A percentile compares a stretch with the other conserved stretches of the same genome.
Evolutionary conservation across 2,113 vertebrate genomes (phyloP).

Genomic region (Scomber japonicus): DNA sequence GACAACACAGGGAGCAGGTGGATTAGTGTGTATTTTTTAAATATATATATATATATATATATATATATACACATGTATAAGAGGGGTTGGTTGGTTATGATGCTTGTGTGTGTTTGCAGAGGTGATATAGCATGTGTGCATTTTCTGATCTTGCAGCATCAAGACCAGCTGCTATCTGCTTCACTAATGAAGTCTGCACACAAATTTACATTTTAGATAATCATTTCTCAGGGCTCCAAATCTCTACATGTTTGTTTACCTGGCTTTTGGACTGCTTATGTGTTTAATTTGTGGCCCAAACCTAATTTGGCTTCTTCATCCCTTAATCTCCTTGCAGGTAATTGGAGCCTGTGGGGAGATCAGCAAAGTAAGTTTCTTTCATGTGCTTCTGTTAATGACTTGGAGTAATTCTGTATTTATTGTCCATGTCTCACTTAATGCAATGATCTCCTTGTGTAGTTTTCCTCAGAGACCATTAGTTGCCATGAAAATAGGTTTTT

Average conservation of each 20-base stretch:
- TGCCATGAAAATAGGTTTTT: slow-evolving; percentile 17
- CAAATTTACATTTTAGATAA: slow-evolving; percentile 31
- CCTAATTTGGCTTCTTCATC: slow-evolving; percentile 48
- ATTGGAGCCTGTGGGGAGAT: slow-evolving; percentile 99
- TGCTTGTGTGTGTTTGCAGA: slow-evolving; percentile 25
- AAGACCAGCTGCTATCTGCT: slow-evolving; percentile 11
- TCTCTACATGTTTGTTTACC: slow-evolving; percentile 30
- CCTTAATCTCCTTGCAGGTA: slow-evolving; percentile 88
- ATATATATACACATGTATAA: too few species aligned
- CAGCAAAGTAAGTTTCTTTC: slow-evolving; percentile 94
- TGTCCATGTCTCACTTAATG: slow-evolving; percentile 46
- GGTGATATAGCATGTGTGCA: slow-evolving; percentile 12
- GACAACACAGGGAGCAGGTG: slow-evolving; percentile 46
- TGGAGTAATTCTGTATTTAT: slow-evolving; percentile 49
- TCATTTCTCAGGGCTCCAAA: slow-evolving; percentile 1
- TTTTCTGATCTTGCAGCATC: slow-evolving; percentile 19
- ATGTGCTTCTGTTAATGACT: slow-evolving; percentile 48
- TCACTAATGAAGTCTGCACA: slow-evolving; percentile 4
- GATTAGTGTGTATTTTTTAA: slow-evolving; percentile 8
- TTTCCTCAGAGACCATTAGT: slow-evolving; percentile 45
- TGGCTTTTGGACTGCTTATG: slow-evolving; percentile 12
- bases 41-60: background rate
- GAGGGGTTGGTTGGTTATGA: too few species aligned
- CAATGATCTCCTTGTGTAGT: slow-evolving; percentile 48
- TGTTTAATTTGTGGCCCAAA: slow-evolving; percentile 49